Base-by-base conservation (phyloP, 1,140 invertebrate species). In the Calephelis nemesis region DNA sequence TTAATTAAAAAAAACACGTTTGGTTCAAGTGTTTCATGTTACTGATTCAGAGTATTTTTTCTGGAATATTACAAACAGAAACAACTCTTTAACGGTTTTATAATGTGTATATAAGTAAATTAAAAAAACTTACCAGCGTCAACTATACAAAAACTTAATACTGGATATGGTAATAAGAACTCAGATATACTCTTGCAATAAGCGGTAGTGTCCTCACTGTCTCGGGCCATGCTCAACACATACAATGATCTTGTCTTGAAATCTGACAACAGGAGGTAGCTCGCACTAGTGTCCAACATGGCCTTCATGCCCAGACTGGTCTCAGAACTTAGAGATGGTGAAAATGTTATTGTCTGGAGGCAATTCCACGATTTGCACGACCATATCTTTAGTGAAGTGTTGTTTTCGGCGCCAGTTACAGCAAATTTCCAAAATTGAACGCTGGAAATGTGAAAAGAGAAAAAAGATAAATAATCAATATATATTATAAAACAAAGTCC, bases 361-460 rank as follows among this genome's bases (percentile, higher is more conserved):
- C 98, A 98, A 45, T 93, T 94, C 98, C 98, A 99, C 0, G 96
- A 94, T 81, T 98, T 96, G 87, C 98, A 99, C 8, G 96, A 97
- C 97, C 98, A 99, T 30, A 99, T 92, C 91, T 98, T 99, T 12
- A 99, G 92, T 81, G 97, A 97, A 0, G 96, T 95, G 89, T 98
- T 98, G 81, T 97, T 95, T 71, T 97, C 95, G 9, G 96, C 95
- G 1, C 97, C 97, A 2, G 98, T 99, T 13, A 99, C 93, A 5
- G 96, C 97, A 92, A 96, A 98, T 83, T 98, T 98, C 98, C 98
- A 99, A 87, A 98, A 97, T 83, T 97, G 96, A 13, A 94, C 94
- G 77, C 96, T 97, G 85, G 13, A 92, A 66, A 47, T 12, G 19
- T 19, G 13, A 60, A 30, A 45, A 45, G 42, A 9, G 42, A 9